phyloP scores from a whole-genome alignment of 2,888 invertebrate species.

The Amblyteles armatorius region DNA sequence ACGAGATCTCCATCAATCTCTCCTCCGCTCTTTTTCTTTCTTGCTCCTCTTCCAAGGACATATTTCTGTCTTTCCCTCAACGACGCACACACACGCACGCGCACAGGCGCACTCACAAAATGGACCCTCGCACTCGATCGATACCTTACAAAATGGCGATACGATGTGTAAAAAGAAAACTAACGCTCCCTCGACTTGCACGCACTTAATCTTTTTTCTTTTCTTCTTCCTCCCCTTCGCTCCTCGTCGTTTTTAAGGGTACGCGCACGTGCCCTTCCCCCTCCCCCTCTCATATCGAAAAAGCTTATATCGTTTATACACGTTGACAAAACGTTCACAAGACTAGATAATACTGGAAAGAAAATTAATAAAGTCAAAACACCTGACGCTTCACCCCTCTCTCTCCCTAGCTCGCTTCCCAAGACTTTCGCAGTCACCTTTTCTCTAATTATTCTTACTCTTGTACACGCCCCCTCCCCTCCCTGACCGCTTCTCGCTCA shows the following conservation, averaged over 20 bases:
- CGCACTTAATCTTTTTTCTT: conserved; percentile 30
- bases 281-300: conserved; percentile 49
- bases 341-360: conserved; percentile 85
- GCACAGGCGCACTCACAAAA: conserved; percentile 59
- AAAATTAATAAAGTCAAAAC: conserved; percentile 82
- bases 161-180: conserved; percentile 67
- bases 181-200: conserved; percentile 58
- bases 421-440: conserved; percentile 28
- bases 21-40: conserved; percentile 35
- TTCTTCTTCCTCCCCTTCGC: neutral
- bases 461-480: conserved; percentile 37
- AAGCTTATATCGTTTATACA: conserved; percentile 68
- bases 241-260: conserved; percentile 31
- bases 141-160: conserved; percentile 69
- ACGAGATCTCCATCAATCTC: conserved; percentile 41
- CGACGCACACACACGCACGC: conserved; percentile 47
- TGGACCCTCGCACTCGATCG: conserved; percentile 43
- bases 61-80: conserved; percentile 36
- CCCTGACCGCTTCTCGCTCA: conserved; percentile 32
- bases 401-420: neutral
- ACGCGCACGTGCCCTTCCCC: conserved; percentile 40
- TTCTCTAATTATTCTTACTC: conserved; percentile 40
- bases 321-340: conserved; percentile 74
- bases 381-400: conserved; percentile 68
- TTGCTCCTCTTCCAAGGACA: conserved; percentile 43